Evolutionary conservation across 2,888 invertebrate genomes (phyloP), one percentile per base, ranked within the genome.

Genomic region (Eubasilissa splendida): DNA sequence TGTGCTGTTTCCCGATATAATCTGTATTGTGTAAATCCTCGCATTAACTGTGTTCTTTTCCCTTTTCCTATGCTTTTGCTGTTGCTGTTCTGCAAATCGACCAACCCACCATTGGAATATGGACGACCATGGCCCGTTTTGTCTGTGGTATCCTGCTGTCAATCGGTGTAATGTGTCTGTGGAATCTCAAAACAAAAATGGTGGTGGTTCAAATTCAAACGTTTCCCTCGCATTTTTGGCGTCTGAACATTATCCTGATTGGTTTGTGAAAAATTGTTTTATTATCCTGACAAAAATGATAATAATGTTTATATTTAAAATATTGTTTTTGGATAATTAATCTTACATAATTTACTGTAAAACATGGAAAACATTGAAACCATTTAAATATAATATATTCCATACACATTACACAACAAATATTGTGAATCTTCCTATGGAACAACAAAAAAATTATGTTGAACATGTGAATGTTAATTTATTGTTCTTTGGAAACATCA

Each of bases 1-100:
- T 42, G 42, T 42, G 42, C 42, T 42, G 42, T 42, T 42, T 42
- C 42, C 42, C 42, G 42, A 42, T 42, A 42, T 42, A 42, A 42
- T 42, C 42, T 42, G 42, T 42, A 42, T 42, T 42, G 42, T 31
- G 63, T 63, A 63, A 31, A 11, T 63, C 63, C 33, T 63, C 33
- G 63, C 33, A 66, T 66, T 66, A 66, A 66, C 66, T 58, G n/a
- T 66, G 66, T 66, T 42, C 42, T 11, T 66, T 42, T 66, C 50
- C 33, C 66, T 66, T 66, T 58, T 12, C 66, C 66, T 42, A 66
- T 66, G 66, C 66, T 66, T 66, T 66, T 50, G 66, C 63, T 66
- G 66, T 66, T 8, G 66, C 66, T 14, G 66, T n/a, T 65, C 66
- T 42, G 42, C 42, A 1, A 42, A 42, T 7, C 42, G 42, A 42